A percentile compares a stretch with the other conserved stretches of the same genome.
These are phyloP conservation scores for Tholera decimalis DNA, from an alignment of 2,888 invertebrate species.

Conservation along the genomic window DNA sequence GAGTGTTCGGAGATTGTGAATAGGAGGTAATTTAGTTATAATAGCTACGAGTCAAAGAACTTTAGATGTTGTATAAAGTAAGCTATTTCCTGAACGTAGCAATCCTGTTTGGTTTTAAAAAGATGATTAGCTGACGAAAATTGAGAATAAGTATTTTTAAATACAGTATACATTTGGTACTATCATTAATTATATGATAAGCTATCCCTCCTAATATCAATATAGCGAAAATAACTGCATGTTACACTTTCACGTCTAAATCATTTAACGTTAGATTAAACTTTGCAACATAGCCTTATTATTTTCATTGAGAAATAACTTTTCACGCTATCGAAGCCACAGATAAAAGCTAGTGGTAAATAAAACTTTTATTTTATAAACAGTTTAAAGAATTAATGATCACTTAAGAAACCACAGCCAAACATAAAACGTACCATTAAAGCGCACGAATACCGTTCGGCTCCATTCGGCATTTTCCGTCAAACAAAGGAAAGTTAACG, in stretches of 20 bases:
- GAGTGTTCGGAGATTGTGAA: constrained; percentile 46
- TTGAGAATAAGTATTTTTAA: neutral
- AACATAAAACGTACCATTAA: neutral
- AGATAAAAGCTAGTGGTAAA: no score
- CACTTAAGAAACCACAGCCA: neutral
- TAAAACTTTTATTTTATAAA: neutral
- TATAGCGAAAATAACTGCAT: no score
- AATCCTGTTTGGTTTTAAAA: constrained; percentile 1
- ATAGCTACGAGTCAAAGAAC: constrained; percentile 56
- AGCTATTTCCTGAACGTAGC: constrained; percentile 5
- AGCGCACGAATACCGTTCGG: constrained; percentile 8
- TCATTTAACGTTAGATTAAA: no score
- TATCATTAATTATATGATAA: no score
- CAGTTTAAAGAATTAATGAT: neutral
- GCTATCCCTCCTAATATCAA: no score
- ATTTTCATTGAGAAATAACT: no score
- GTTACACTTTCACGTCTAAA: no score
- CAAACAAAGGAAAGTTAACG: constrained; percentile 43
- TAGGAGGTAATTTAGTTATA: constrained; percentile 52
- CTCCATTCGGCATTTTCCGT: constrained; percentile 31
- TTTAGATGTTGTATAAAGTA: constrained; percentile 21
- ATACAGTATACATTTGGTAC: no score
- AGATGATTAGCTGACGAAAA: neutral
- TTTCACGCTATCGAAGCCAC: no score
- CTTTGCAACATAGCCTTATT: no score